Evolutionary conservation across 2,888 invertebrate species (phyloP), one percentile per base, ranked within the genome.

Genomic region (Acleris cristana): DNA sequence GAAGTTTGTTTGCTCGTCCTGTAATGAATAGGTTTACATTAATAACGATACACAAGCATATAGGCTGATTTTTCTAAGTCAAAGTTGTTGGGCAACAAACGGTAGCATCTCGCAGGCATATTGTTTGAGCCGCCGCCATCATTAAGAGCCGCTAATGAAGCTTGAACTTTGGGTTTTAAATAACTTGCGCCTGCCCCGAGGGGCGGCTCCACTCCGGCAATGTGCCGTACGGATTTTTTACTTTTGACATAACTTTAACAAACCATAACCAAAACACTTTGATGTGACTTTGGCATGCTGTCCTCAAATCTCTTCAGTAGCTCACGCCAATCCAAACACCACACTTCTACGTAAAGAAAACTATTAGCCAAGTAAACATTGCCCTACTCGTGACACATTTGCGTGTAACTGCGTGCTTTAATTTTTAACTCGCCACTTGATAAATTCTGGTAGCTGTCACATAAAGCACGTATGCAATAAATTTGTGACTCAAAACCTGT

Each of bases 61-160:
- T 71, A 71, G 65, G 72, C 66, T 68, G 73, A 72, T 74, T 76
- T 77, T 79, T 78, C 69, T 74, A 76, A 77, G 76, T 71, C 69
- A 74, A 70, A 71, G 71, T 73, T 75, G 68, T 76, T 76, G 77
- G 75, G 74, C 78, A 82, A 81, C 73, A 77, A 79, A 80, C 78
- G 76, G 78, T 77, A 81, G 80, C 85, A 84, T 65, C 52, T 52
- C 18, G 48, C 54, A 75, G 70, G 79, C 82, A 85, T 83, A 86
- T 85, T 87, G 79, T 81, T 80, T 75, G 78, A 84, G 80, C 75
- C 77, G 86, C 86, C 88, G 89, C 87, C 90, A 85, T 92, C 91
- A 92, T 93, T 93, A 93, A 89, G 80, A 86, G 82, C 81, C 76
- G 87, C 91, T 93, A 93, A 93, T 93, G 93, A 92, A 87, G 86